phyloP scores from a whole-genome alignment of 2,797 vertebrate species.

The Crocodylus rhombifer region DNA sequence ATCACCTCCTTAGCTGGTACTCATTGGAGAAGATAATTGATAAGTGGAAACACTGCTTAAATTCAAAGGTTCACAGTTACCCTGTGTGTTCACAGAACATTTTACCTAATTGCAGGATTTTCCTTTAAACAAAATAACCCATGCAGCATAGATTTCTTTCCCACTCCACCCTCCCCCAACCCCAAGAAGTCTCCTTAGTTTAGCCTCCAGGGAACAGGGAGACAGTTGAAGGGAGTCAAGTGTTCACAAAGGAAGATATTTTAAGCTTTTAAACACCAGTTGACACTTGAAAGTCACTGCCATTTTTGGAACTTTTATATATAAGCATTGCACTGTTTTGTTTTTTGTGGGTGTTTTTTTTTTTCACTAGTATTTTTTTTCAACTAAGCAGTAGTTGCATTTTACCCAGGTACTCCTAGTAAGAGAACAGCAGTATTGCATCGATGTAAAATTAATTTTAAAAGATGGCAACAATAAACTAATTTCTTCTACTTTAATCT shows the following conservation, averaged over 20 bases:
- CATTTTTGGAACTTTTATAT: neutral
- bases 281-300: neutral
- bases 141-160: too few relatives aligned
- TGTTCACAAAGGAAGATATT: neutral
- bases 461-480: neutral
- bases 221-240: neutral
- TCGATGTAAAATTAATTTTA: neutral
- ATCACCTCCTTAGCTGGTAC: neutral
- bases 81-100: neutral
- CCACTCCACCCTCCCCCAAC: too few relatives aligned
- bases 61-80: neutral
- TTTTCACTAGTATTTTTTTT: neutral
- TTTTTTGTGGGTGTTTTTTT: neutral
- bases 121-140: neutral
- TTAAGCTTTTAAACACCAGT: neutral
- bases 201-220: neutral
- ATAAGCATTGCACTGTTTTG: neutral
- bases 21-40: neutral
- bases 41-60: neutral
- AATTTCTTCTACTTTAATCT: neutral
- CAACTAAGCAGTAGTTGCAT: neutral
- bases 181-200: neutral
- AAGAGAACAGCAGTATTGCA: neutral
- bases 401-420: neutral
- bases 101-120: neutral